Evolutionary conservation across 2,797 vertebrate species (phyloP), one percentile per base, ranked within the genome.

Genomic region (Natrix natrix): DNA sequence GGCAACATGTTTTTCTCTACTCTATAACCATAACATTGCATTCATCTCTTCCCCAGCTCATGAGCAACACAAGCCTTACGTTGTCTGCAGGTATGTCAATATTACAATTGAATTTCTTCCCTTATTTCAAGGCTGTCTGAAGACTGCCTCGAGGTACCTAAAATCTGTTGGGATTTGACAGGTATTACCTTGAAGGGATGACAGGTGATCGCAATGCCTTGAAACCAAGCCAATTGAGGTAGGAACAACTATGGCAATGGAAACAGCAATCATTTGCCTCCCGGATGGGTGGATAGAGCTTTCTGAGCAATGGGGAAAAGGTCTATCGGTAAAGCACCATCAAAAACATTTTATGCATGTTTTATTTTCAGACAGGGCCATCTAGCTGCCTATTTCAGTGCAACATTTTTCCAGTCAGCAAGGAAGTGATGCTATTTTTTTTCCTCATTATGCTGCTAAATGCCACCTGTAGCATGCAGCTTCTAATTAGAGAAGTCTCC

Each of bases 401-500:
- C 37, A 90, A 57, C 60, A 69, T 22, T 22, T 87, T 92, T 48
- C 32, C 88, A 63, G 63, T 11, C 48, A 86, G n/a, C 57, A 78
- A 66, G 56, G 88, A 48, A 88, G 13, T 32, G 14, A 91, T 26
- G 26, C 26, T 32, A 37, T 56, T 89, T 48, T 83, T 94, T 66
- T 8, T 12, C 43, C 56, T 94, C 57, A 83, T 88, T 92, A 78
- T 26, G 1, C 26, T 63, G 13, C 92, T 60, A 61, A 94, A 55
- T 78, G 88, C 91, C 87, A 93, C 86, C 54, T 93, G 90, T 91
- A 94, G 91, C 32, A 3, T 0, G 0, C 93, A 56, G 10, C 92
- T 92, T 91, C 94, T 95, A 48, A 91, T 94, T 94, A 90, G 61
- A 92, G 48, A 59, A 88, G 10, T 14, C 28, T 93, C 90, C 59